A percentile compares a stretch with the other conserved stretches of the same genome.
Evolutionary conservation across 2,888 invertebrate species (phyloP).

Genomic region (Chaetoderma sp.): DNA sequence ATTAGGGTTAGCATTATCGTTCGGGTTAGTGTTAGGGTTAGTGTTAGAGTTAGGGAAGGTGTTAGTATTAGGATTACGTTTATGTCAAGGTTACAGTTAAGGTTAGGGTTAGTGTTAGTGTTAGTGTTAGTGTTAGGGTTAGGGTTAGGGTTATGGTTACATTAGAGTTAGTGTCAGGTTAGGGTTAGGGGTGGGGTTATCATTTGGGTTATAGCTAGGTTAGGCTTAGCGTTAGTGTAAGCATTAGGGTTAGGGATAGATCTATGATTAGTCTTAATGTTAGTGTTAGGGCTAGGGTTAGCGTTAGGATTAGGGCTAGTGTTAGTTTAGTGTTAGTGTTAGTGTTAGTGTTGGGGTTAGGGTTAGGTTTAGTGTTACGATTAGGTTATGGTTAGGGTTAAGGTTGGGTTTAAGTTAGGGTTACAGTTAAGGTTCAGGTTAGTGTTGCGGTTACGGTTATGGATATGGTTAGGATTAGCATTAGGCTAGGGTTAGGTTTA

Average conservation of each 20-base stretch:
- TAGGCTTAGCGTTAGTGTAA: not conserved
- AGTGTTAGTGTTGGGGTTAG: too few relatives aligned
- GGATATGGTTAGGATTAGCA: not conserved
- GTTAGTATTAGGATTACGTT: constrained; percentile 1
- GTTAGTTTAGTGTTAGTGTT: too few relatives aligned
- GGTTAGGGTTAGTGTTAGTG: too few relatives aligned
- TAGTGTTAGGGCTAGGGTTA: too few relatives aligned
- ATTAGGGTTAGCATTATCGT: constrained; percentile 1
- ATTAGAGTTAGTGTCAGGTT: not conserved
- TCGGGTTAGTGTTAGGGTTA: too few relatives aligned
- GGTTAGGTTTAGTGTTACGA: not conserved
- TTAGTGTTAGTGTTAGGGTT: too few relatives aligned
- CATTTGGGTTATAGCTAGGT: too few relatives aligned
- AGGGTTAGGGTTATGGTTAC: not conserved
- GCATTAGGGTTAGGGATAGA: too few relatives aligned
- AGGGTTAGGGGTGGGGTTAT: constrained; percentile 1
- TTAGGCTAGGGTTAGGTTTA: not conserved
- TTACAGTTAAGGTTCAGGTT: constrained; percentile 4
- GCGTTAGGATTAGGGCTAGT: too few relatives aligned
- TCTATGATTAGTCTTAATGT: too few relatives aligned
- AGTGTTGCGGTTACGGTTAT: not conserved
- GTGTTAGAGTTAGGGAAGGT: not conserved
- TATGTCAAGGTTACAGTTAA: not conserved
- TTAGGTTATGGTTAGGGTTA: too few relatives aligned
- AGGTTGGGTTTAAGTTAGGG: not conserved